phyloP scores from a whole-genome alignment of 2,888 invertebrate species.

The Ophioninae sp. region DNA sequence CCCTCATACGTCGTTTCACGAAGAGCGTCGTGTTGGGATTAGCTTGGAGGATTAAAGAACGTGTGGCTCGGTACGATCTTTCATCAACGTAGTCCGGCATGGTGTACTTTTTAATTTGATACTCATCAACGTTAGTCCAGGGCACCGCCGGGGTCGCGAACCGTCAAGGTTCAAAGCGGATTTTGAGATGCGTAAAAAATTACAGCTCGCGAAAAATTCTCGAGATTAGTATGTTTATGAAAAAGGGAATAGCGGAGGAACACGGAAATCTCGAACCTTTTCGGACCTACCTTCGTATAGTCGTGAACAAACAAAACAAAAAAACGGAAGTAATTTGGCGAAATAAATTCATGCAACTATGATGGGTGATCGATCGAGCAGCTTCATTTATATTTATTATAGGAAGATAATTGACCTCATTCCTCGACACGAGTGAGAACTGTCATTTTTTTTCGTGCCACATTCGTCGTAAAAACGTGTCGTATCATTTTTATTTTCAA shows the following conservation, averaged over 20 bases:
- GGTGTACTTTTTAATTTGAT: conserved; percentile 34
- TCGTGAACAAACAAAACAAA: neutral
- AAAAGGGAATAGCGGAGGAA: conserved; percentile 6
- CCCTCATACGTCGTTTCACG: neutral
- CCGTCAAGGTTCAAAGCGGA: conserved; percentile 20
- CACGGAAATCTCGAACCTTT: neutral
- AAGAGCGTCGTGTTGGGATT: conserved; percentile 18
- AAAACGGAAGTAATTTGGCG: neutral
- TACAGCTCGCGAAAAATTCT: neutral
- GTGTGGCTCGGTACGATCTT: neutral
- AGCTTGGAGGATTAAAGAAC: conserved; percentile 35
- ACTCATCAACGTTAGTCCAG: conserved; percentile 8
- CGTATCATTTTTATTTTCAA: neutral
- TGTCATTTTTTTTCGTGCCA: neutral
- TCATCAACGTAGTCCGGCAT: neutral
- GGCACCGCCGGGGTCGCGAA: neutral
- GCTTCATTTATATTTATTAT: neutral
- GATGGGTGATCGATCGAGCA: neutral
- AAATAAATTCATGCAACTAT: neutral
- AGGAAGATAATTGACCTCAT: neutral
- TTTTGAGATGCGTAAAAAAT: conserved; percentile 3
- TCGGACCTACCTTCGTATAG: neutral
- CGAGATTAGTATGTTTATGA: neutral
- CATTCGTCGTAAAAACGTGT: conserved; percentile 11
- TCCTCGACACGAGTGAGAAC: neutral